Conservation (phyloP, 2,113 vertebrate genomes). For the Struthidea cinerea region DNA sequence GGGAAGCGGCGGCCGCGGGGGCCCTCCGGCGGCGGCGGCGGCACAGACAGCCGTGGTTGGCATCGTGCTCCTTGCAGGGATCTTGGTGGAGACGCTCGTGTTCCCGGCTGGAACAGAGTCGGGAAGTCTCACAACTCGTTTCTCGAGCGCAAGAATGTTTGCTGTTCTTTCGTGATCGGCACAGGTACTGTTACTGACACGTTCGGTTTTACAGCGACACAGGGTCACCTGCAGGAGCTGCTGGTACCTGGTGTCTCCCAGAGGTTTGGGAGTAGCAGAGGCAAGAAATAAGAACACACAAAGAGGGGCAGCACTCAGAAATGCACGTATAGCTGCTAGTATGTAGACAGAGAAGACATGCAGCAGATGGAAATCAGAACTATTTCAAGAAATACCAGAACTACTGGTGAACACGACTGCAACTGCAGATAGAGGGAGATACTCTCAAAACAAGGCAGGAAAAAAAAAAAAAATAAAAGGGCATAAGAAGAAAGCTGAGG, state of each 20-base stretch:
- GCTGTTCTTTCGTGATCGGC: neutral
- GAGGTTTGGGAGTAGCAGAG: neutral
- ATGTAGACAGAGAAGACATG: neutral
- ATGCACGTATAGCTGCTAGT: neutral
- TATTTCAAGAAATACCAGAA: neutral
- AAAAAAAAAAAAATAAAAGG: neutral
- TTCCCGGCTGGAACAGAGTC: accelerated
- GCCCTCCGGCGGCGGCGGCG: neutral
- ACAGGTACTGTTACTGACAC: too few species aligned
- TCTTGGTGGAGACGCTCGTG: neutral
- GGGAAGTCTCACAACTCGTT: accelerated
- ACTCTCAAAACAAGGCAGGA: neutral
- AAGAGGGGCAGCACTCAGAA: neutral
- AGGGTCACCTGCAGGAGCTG: neutral
- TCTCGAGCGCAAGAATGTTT: neutral
- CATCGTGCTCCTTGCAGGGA: too few species aligned
- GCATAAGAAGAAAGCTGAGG: neutral
- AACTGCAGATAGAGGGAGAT: neutral
- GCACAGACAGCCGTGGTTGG: neutral
- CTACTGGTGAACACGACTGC: neutral
- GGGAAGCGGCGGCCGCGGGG: neutral
- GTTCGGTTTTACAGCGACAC: neutral
- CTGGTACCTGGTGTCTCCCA: neutral
- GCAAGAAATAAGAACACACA: neutral
- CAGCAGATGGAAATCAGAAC: neutral